Evolutionary conservation across 2,113 vertebrate genomes (phyloP).

Genomic region (Shinisaurus crocodilurus): DNA sequence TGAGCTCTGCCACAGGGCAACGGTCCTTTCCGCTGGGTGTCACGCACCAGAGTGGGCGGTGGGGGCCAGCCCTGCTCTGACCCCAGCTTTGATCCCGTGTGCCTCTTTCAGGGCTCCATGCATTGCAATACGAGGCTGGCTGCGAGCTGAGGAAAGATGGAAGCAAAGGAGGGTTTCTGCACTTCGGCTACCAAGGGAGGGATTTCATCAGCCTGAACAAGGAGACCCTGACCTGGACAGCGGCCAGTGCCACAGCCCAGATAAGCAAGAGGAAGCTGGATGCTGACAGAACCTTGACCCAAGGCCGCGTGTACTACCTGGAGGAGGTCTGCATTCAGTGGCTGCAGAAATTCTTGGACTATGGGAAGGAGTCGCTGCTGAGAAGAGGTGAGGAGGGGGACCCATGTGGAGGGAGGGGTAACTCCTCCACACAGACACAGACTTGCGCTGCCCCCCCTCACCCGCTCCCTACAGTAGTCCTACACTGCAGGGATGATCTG

Average conservation of each 20-base stretch:
- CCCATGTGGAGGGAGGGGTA: not conserved
- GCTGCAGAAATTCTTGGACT: not conserved
- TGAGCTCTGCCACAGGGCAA: too few species aligned
- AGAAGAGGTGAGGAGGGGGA: not conserved
- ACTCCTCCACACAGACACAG: too few species aligned
- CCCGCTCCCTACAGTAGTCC: too few species aligned
- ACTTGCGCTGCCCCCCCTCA: too few species aligned
- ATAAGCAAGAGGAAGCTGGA: constrained; percentile 12
- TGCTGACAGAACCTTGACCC: not conserved
- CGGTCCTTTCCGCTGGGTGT: too few species aligned
- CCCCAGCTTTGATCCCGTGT: not conserved
- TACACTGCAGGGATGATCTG: too few species aligned
- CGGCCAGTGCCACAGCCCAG: not conserved
- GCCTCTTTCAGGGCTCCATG: constrained; percentile 14
- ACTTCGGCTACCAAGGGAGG: constrained; percentile 9
- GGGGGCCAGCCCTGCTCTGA: too few species aligned
- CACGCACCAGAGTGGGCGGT: too few species aligned
- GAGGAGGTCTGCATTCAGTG: not conserved
- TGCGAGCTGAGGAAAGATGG: constrained; percentile 22
- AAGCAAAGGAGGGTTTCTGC: not conserved
- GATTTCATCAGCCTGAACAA: constrained; percentile 18
- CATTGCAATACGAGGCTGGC: not conserved
- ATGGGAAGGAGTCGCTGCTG: not conserved
- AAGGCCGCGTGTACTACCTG: not conserved
- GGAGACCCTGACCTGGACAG: not conserved